These are phyloP conservation scores for Conomelus anceps DNA, from an alignment of 2,888 invertebrate species.

Conservation along the genomic window DNA sequence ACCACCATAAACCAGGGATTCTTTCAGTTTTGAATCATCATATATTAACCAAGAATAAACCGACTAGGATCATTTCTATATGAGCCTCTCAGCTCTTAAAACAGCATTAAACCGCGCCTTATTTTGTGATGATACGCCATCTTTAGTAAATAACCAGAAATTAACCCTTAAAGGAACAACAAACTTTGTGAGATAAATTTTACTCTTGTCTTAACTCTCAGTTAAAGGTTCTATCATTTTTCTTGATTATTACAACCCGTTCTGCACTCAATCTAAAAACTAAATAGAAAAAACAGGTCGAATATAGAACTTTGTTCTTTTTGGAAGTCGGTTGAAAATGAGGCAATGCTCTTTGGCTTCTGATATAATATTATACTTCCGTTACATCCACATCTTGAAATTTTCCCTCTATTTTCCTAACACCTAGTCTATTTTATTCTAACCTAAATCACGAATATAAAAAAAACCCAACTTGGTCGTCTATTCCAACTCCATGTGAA, in stretches of 20 bases:
- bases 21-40: not conserved
- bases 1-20: conserved; percentile 1
- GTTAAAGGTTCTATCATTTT: not conserved
- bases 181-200: not conserved
- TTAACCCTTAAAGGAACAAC: not conserved
- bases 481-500: no score
- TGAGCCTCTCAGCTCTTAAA: not conserved
- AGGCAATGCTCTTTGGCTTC: no score
- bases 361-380: no score
- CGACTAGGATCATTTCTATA: not conserved
- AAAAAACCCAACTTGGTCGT: no score
- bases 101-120: not conserved
- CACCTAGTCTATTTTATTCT: no score
- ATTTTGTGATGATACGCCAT: not conserved
- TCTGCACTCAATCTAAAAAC: no score
- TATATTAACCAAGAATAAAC: not conserved
- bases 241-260: not conserved
- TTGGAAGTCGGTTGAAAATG: no score
- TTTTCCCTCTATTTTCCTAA: no score
- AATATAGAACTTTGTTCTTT: no score
- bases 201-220: not conserved
- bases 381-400: no score
- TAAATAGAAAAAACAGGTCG: no score
- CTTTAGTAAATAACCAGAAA: not conserved
- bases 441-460: no score